A percentile compares a stretch with the other conserved stretches of the same genome.
Conservation (phyloP, 1,140 invertebrate species). For the Leptinotarsa undecemlineata region DNA sequence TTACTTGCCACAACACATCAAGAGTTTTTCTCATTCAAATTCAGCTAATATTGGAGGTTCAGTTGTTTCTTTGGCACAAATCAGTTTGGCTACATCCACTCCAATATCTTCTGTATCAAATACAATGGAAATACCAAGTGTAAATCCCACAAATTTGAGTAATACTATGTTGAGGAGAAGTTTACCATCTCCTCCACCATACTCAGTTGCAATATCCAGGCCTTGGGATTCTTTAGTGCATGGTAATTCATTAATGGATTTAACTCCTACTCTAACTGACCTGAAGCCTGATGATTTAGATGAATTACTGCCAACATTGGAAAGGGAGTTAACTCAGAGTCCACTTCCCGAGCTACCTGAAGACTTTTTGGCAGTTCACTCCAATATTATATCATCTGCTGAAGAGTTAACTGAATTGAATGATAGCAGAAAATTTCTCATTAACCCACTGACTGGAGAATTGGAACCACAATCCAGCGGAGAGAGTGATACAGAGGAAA, state of each 20-base stretch:
- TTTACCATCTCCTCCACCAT: constrained; percentile 40
- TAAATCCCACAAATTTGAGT: background rate
- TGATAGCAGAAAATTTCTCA: constrained; percentile 74
- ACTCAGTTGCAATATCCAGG: constrained; percentile 39
- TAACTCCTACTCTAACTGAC: constrained; percentile 56
- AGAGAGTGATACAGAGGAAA: constrained; percentile 57
- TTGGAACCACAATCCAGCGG: constrained; percentile 73
- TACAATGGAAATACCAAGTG: constrained; percentile 9
- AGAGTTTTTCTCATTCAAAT: constrained; percentile 13
- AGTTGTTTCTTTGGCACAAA: background rate
- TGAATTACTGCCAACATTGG: constrained; percentile 63
- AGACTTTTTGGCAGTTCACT: constrained; percentile 33
- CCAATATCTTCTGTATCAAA: background rate
- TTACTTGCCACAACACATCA: constrained; percentile 13
- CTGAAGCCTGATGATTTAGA: constrained; percentile 64
- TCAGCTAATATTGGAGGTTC: constrained; percentile 5
- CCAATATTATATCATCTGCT: constrained; percentile 17
- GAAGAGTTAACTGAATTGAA: constrained; percentile 42
- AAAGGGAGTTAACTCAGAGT: constrained; percentile 43
- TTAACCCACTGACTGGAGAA: constrained; percentile 85
- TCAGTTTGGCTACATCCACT: background rate
- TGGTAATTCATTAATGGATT: constrained; percentile 46
- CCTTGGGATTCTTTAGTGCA: constrained; percentile 47
- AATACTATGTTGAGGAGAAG: constrained; percentile 23
- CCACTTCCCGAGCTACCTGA: constrained; percentile 49